phyloP scores from a whole-genome alignment of 2,888 invertebrate species.

The Periphyllus acericola region DNA sequence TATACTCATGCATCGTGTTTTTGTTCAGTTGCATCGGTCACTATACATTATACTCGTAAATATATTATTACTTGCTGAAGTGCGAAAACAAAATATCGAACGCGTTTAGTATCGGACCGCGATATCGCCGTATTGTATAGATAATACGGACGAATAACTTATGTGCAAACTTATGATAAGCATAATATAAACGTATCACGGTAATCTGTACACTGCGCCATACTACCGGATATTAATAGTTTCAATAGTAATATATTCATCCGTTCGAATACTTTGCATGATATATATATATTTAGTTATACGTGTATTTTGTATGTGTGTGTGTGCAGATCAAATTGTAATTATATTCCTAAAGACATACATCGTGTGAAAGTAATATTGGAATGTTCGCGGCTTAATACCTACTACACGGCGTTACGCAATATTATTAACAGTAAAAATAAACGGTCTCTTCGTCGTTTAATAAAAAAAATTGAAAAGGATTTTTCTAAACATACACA shows the following conservation, averaged over 20 bases:
- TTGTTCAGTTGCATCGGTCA: neutral
- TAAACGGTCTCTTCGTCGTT: constrained; percentile 7
- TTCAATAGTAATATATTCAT: constrained; percentile 3
- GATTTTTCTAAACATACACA: no score
- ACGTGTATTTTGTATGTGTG: neutral
- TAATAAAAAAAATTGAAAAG: no score
- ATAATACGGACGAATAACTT: neutral
- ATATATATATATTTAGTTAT: neutral
- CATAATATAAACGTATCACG: no score
- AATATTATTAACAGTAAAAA: neutral
- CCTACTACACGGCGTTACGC: neutral
- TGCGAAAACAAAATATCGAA: neutral
- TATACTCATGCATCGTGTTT: neutral
- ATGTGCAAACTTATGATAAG: no score
- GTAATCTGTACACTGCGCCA: neutral
- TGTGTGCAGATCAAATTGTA: constrained; percentile 9
- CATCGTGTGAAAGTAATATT: constrained; percentile 15
- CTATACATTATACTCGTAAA: no score
- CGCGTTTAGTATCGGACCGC: neutral
- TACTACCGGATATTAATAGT: neutral
- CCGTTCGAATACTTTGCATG: neutral
- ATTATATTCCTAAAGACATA: neutral
- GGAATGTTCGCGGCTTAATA: constrained; percentile 14
- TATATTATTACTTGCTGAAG: no score
- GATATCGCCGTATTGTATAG: neutral